Conservation (phyloP, 2,113 vertebrate genomes). For the Podarcis cretensis region DNA sequence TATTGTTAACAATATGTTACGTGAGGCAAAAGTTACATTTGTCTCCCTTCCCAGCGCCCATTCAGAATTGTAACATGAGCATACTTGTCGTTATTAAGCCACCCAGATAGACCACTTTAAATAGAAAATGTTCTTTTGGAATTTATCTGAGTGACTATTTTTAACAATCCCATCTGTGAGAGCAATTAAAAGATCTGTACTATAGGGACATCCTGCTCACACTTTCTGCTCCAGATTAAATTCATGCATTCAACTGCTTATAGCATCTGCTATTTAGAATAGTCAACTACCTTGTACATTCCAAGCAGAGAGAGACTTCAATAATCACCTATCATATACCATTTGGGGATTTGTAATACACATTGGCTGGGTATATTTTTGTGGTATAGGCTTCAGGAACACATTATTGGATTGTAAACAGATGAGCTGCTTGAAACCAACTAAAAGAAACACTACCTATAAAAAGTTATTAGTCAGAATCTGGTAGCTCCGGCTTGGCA, state of each 20-base stretch:
- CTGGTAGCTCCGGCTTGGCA: neutral
- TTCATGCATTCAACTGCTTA: neutral
- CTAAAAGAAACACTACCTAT: neutral
- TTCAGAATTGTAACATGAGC: neutral
- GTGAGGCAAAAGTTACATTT: neutral
- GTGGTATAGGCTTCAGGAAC: no score
- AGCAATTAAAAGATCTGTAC: conserved; percentile 16
- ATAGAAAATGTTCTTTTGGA: neutral
- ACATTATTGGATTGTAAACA: neutral
- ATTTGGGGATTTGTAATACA: neutral
- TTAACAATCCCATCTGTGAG: neutral
- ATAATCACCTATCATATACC: neutral
- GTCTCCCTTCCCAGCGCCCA: neutral
- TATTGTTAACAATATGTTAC: neutral
- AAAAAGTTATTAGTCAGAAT: neutral
- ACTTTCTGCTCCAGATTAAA: neutral
- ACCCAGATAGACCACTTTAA: neutral
- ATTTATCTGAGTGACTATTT: neutral
- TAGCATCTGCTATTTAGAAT: neutral
- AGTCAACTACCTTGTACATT: neutral
- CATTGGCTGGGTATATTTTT: neutral
- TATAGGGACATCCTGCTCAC: neutral
- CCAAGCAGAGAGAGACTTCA: neutral
- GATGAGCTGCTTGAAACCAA: neutral
- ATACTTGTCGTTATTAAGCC: neutral